Evolutionary conservation across 2,888 invertebrate genomes (phyloP), one percentile per base, ranked within the genome.

Genomic region (Agriopis aurantiaria): DNA sequence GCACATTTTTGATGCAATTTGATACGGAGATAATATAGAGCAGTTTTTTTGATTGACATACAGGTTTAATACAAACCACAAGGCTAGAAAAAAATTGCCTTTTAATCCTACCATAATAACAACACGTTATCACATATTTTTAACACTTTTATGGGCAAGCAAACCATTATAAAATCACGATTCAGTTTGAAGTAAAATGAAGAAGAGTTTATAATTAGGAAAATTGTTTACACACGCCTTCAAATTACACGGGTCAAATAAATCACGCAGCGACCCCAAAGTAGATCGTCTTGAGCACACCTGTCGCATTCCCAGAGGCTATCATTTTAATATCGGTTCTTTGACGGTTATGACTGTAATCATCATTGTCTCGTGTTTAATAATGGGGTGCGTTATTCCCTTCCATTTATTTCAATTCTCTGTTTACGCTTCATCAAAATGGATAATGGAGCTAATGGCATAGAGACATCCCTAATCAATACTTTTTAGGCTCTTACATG

Each of bases 251-350:
- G 48, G 33, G 14, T 53, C 11, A 62, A 53, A 45, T 40, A 62
- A 53, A 53, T 45, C 43, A 53, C 45, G 8, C 43, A 12, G 58
- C 62, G 62, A 48, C 62, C 70, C 69, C n/a, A 4, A 65, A 55
- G 40, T 46, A 14, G 23, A 59, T n/a, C 40, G 33, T 17, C 59
- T 71, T 71, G 63, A 51, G 43, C 41, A 55, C 55, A 60, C 45
- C 53, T 65, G 41, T 23, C 23, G 0, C 56, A 43, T 52, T 55
- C 62, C 66, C 63, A 58, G 49, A 48, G 63, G 70, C 70, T 71
- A 71, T 71, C 63, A 71, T 67, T 71, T 71, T 71, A 71, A 71
- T 71, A 71, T 71, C 66, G 70, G 66, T 67, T 71, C 70, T 71
- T 70, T 66, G 66, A 59, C 66, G 66, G 70, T 71, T 71, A 71